Base-by-base conservation (phyloP, 2,888 invertebrate species). In the Ophion ventricosus region DNA sequence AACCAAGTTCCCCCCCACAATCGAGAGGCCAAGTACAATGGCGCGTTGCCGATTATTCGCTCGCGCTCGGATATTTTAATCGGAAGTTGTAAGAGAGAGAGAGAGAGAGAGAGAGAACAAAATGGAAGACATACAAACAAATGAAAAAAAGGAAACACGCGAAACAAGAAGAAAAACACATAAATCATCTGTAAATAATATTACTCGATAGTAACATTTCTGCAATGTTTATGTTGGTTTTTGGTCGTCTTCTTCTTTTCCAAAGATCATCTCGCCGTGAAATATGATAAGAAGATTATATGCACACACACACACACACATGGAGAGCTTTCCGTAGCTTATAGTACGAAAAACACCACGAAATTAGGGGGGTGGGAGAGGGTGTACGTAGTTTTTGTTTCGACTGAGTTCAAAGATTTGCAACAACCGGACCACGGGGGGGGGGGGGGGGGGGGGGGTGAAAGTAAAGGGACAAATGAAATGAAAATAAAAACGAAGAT, bases 171-270 rank as follows among this genome's bases (percentile, higher is more conserved):
- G 23, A 57, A 67, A 57, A 80, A 75, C 87, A 85, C 87, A 87
- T 88, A 87, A 86, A 85, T 87, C 85, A 84, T 85, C 69, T 89
- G 88, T 90, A 90, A 81, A 90, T 90, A 89, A 86, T 88, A 85
- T 86, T 84, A 85, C 85, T 87, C 80, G 84, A 88, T 67, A 79
- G 85, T 83, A 85, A 89, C 78, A 79, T 88, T 83, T 76, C 81
- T 80, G 82, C 79, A 87, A 83, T 85, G 74, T 83, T 80, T 83
- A 82, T 80, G 82, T 89, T 89, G 80, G 76, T 87, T 77, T 83
- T 77, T 76, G 40, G 40, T 75, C 49, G 85, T 75, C n/a, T 86
- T 84, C 81, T 80, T n/a, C 72, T 87, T 74, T 81, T 82, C 72
- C 70, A 75, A 84, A 85, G 85, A 87, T 79, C 86, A 85, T 86